A percentile compares a stretch with the other conserved stretches of the same genome.
Evolutionary conservation across 2,113 vertebrate genomes (phyloP).

Genomic region (Thryonomys swinderianus): DNA sequence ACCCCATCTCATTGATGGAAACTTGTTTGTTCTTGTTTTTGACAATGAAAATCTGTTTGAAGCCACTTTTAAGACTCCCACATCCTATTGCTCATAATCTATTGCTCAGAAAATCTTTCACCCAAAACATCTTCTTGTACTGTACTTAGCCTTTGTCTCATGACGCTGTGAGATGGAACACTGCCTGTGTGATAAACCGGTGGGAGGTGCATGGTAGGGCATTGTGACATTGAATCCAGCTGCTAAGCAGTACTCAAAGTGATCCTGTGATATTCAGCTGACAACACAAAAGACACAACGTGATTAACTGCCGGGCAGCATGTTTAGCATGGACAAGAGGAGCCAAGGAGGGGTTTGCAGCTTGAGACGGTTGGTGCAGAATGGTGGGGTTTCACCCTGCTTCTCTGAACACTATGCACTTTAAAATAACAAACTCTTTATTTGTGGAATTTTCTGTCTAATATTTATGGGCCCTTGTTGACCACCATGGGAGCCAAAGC

Average conservation of each 20-base stretch:
- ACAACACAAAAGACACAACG: background rate
- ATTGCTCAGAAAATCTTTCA: background rate
- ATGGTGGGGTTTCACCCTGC: background rate
- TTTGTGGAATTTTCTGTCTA: background rate
- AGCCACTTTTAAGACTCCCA: background rate
- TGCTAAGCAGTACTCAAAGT: background rate
- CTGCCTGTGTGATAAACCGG: background rate
- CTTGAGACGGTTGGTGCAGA: too few relatives aligned
- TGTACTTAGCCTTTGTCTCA: background rate
- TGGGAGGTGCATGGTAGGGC: too few relatives aligned
- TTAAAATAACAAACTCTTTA: background rate
- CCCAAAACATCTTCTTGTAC: background rate
- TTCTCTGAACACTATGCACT: too few relatives aligned
- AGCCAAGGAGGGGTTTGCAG: rapidly evolving
- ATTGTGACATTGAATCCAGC: too few relatives aligned
- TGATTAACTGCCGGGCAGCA: too few relatives aligned
- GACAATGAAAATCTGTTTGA: background rate
- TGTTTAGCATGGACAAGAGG: too few relatives aligned
- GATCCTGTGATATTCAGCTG: background rate
- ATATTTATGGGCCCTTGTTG: background rate
- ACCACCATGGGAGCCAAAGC: background rate
- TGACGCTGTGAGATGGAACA: background rate
- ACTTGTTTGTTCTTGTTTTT: background rate
- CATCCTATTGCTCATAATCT: background rate
- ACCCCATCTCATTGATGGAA: background rate